Conservation (phyloP, 2,888 invertebrate genomes). For the Creontiades dilutus region DNA sequence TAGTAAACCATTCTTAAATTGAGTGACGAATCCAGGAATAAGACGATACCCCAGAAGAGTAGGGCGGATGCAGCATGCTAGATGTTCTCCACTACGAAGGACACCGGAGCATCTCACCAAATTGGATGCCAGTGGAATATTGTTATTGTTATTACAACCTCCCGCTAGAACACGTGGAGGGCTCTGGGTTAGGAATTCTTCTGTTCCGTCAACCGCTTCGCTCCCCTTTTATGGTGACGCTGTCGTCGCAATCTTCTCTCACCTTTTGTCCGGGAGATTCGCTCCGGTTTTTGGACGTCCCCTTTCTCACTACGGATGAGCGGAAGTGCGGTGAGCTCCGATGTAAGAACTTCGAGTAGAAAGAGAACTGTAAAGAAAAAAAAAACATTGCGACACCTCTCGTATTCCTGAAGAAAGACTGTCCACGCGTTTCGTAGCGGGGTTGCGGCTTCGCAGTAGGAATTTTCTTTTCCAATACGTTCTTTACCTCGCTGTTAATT, state of each 20-base stretch:
- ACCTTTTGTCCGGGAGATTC: slow-evolving; percentile 23
- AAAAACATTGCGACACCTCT: not conserved
- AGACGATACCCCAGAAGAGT: too few species aligned
- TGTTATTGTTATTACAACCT: not conserved
- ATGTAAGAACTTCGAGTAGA: slow-evolving; percentile 8
- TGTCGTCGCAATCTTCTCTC: slow-evolving; percentile 38
- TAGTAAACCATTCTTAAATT: too few species aligned
- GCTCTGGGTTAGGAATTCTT: not conserved
- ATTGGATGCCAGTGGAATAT: not conserved
- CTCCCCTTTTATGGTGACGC: slow-evolving; percentile 8
- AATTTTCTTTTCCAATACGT: slow-evolving; percentile 37
- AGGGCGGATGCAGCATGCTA: too few species aligned
- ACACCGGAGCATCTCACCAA: too few species aligned
- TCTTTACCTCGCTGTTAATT: slow-evolving; percentile 12
- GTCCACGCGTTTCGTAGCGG: slow-evolving; percentile 7
- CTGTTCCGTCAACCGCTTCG: not conserved
- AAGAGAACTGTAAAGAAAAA: not conserved
- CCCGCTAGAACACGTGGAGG: slow-evolving; percentile 18
- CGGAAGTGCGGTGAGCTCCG: slow-evolving; percentile 36
- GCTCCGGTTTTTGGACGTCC: slow-evolving; percentile 15
- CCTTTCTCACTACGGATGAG: slow-evolving; percentile 29
- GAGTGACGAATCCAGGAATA: too few species aligned
- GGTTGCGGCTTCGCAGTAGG: not conserved
- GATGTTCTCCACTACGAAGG: too few species aligned
- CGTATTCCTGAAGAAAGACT: not conserved